Evolutionary conservation across 2,888 invertebrate species (phyloP), one percentile per base, ranked within the genome.

Genomic region (Caenorhabditis auriculariae): DNA sequence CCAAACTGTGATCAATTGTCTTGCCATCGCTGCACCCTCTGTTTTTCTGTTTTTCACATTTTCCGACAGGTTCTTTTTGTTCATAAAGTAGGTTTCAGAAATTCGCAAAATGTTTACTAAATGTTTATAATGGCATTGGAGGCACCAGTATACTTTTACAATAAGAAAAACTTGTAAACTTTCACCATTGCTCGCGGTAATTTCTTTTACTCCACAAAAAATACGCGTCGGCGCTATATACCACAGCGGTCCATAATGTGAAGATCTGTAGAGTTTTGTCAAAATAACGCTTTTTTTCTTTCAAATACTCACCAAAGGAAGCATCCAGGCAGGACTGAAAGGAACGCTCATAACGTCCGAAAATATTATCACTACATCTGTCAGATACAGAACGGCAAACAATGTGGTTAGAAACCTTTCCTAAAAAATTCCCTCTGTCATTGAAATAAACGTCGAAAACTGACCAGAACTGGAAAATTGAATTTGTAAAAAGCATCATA

Each of bases 401-500:
- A 75, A 48, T 21, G 66, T 59, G 4, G 67, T 62, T 28, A 71
- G 65, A 6, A 71, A 60, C 41, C 63, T 70, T 26, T 74, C 70
- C 65, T 74, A 47, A 49, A 67, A 62, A 1, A 55, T 28, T 24
- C 49, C 55, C 47, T 54, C 17, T 24, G 4, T 3, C 17, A 45
- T 19, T 29, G n/a, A 9, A 37, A 47, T 29, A 39, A 26, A 12
- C 5, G 37, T 32, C 24, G 9, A 26, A 23, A 21, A 29, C 54
- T 49, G 45, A 74, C 75, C 48, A 76, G 42, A 32, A 76, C 46
- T n/a, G 64, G 66, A 38, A 72, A 74, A 51, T 76, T 76, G 45
- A 56, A 76, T 29, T 71, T 66, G 54, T 76, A 76, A 47, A 54
- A 76, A 6, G 74, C 66, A 39, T 76, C 76, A 41, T 65, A 71